phyloP scores from a whole-genome alignment of 2,113 vertebrate genomes.

The Erythrocercus mccallii region DNA sequence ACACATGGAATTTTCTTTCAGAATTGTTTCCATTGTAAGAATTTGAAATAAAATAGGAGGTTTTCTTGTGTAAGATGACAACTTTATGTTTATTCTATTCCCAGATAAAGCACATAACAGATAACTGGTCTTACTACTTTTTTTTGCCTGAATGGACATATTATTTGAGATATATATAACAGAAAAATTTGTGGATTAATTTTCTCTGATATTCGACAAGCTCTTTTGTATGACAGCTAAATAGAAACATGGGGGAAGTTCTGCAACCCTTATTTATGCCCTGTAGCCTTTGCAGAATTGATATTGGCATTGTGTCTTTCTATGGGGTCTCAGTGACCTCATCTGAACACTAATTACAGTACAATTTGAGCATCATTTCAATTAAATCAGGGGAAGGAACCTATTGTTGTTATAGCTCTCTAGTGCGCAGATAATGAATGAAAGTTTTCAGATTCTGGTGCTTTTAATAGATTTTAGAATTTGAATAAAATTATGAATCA shows the following conservation, averaged over 20 bases:
- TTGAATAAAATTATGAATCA: background rate
- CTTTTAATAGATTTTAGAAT: background rate
- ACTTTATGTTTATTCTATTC: background rate
- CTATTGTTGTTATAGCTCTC: background rate
- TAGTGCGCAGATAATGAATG: background rate
- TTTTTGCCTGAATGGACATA: background rate
- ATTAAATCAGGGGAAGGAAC: background rate
- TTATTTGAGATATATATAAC: background rate
- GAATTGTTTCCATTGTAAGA: background rate
- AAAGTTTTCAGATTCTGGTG: background rate
- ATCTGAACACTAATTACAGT: background rate
- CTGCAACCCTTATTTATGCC: background rate
- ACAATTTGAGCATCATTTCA: background rate
- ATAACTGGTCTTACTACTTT: background rate
- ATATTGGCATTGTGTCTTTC: background rate
- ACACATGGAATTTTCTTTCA: background rate
- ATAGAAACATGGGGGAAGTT: background rate
- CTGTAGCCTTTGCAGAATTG: background rate
- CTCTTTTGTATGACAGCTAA: background rate
- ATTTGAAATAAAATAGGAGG: background rate
- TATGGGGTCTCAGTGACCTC: background rate
- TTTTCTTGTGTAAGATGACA: background rate
- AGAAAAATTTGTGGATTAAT: background rate
- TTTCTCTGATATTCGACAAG: background rate
- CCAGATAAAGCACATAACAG: background rate